These are phyloP conservation scores for Brachionus koreanus DNA, from an alignment of 1,140 invertebrate species.

Conservation along the genomic window DNA sequence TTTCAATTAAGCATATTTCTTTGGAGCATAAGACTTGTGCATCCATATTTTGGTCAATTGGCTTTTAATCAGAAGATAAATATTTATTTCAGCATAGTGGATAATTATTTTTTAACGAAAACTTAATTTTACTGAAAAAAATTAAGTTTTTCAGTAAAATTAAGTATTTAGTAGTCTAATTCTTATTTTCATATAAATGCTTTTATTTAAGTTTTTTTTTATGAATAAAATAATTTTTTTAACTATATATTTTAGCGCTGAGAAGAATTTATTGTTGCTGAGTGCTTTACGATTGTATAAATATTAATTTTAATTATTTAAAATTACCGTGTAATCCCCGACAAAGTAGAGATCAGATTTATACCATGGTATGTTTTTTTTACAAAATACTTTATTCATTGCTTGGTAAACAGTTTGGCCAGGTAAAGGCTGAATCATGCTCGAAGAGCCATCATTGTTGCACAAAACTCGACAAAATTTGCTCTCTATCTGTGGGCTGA, in stretches of 20 bases:
- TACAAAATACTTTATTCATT: slow-evolving; percentile 3
- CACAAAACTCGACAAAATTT: slow-evolving; percentile 28
- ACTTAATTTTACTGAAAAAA: no score
- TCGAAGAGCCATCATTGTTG: slow-evolving; percentile 35
- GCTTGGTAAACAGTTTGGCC: slow-evolving; percentile 36
- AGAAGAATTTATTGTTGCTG: no score
- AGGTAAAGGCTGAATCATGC: background rate
- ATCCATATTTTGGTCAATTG: background rate
- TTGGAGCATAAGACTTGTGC: background rate
- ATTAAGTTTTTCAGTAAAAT: no score
- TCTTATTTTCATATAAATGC: no score
- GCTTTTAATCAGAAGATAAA: background rate
- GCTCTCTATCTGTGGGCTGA: background rate
- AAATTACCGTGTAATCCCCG: slow-evolving; percentile 8
- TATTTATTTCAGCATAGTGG: background rate
- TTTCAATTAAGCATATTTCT: slow-evolving; percentile 36
- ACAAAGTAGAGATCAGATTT: slow-evolving; percentile 43
- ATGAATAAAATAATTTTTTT: no score
- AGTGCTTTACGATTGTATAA: no score
- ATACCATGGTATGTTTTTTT: slow-evolving; percentile 39
- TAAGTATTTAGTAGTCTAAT: no score
- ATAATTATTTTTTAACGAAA: no score
- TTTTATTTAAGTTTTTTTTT: no score
- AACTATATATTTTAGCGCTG: no score
- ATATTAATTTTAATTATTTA: background rate